Evolutionary conservation across 2,888 invertebrate genomes (phyloP), one percentile per base, ranked within the genome.

Genomic region (Boloria euphrosyne): DNA sequence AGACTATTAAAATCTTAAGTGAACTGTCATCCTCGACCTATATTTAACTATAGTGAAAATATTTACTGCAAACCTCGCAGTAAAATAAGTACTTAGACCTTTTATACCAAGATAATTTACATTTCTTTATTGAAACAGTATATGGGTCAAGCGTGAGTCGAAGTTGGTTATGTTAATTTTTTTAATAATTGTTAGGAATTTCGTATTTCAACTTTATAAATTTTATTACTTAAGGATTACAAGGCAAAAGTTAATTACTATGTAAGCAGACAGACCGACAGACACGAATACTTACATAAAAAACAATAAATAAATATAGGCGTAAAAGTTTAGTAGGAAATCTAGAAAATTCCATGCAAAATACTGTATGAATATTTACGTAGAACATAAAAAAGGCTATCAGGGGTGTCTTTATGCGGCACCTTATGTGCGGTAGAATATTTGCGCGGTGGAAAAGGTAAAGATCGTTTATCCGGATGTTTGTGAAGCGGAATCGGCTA

Each of bases 391-490:
- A 65, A 59, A 31, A 17, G 31, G 22, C 51, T 44, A 43, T 46
- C 49, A 52, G 27, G 31, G 17, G 27, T 5, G 50, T 44, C 13
- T 65, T 27, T 64, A 58, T 14, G 50, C 27, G 31, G 31, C 51
- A 38, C 51, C 43, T 17, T 47, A 59, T n/a, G 59, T 59, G 47
- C 31, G 58, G 51, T 38, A 31, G 14, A 22, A 46, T 65, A 52
- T 65, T 65, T 65, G 59, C 52, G n/a, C 47, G 47, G 58, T 47
- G 59, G 52, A 59, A 60, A 47, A 59, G 58, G 57, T 18, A 59
- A 65, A 59, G 59, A 65, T 65, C 58, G 38, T 49, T 59, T 59
- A 50, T 53, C 18, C 31, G 18, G 44, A 52, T 53, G 38, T 65
- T 65, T 59, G 65, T 38, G 65, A 47, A 59, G 46, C 46, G 31